Percentiles rank a stretch among this genome's conserved stretches.
Evolutionary conservation across 1,140 invertebrate genomes (phyloP).

Genomic region (Hermatobates lingyangjiaoensis): DNA sequence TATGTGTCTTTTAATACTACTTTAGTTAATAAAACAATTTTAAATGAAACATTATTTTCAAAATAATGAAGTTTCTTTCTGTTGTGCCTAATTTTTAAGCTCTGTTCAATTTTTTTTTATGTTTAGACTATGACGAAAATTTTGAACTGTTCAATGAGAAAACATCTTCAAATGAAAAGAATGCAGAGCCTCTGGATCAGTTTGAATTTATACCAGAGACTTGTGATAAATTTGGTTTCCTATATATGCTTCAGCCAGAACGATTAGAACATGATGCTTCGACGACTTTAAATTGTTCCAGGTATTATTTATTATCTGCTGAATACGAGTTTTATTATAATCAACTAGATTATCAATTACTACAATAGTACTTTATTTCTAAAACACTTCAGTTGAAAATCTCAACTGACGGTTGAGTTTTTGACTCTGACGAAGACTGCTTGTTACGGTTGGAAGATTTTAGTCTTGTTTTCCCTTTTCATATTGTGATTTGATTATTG

Average conservation of each 20-base stretch:
- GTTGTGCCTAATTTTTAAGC: not conserved
- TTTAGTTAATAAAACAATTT: not conserved
- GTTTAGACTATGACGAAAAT: not conserved
- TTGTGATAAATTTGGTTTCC: conserved; percentile 16
- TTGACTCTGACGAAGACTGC: not conserved
- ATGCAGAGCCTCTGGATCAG: not conserved
- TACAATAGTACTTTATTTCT: no score
- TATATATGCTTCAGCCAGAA: conserved; percentile 16
- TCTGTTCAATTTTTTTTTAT: not conserved
- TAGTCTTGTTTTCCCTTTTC: not conserved
- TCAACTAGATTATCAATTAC: no score
- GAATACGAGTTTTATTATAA: not conserved
- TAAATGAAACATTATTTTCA: not conserved
- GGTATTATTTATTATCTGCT: conserved; percentile 5
- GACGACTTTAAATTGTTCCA: conserved; percentile 14
- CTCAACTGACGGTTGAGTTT: not conserved
- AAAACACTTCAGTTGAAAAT: not conserved
- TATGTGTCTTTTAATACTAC: not conserved
- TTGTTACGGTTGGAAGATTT: not conserved
- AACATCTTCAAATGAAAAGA: not conserved
- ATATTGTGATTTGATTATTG: not conserved
- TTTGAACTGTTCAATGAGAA: not conserved
- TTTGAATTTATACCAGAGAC: conserved; percentile 3
- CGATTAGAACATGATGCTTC: conserved; percentile 16
- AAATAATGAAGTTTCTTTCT: not conserved